Evolutionary conservation across 2,113 vertebrate genomes (phyloP).

Genomic region (Patagioenas fasciata): DNA sequence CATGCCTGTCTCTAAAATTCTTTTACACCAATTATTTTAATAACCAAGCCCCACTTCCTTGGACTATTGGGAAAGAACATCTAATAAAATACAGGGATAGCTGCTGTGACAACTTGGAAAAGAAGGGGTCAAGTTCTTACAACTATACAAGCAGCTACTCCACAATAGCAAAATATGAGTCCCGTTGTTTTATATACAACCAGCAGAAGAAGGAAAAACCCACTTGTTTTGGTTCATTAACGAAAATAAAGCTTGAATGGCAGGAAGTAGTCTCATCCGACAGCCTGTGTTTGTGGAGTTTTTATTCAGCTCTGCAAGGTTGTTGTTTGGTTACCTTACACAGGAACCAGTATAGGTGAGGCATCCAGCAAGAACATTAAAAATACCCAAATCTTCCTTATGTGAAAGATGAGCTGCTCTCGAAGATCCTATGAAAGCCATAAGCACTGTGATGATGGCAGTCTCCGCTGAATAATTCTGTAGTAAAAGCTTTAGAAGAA

Average conservation of each 20-base stretch:
- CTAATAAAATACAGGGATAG: constrained; percentile 36
- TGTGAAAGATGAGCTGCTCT: constrained; percentile 14
- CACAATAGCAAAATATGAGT: constrained; percentile 48
- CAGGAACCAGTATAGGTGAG: background rate
- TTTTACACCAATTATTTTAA: constrained; percentile 14
- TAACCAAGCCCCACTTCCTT: background rate
- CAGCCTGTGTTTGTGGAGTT: background rate
- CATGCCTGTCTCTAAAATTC: background rate
- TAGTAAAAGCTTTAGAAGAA: background rate
- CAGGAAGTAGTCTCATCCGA: constrained; percentile 31
- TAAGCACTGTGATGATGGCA: background rate
- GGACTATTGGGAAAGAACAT: constrained; percentile 18
- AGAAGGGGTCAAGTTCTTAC: constrained; percentile 26
- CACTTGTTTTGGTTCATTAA: constrained; percentile 43
- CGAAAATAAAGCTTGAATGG: constrained; percentile 53
- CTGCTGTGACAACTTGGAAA: constrained; percentile 37
- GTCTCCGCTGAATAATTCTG: background rate
- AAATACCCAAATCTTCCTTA: background rate
- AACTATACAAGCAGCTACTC: constrained; percentile 52
- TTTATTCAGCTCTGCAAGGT: constrained; percentile 30
- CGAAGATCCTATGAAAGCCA: background rate
- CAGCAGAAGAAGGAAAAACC: background rate
- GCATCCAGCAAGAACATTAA: background rate
- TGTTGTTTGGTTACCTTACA: background rate
- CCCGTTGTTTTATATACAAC: constrained; percentile 38